These are phyloP conservation scores for Eulemur coronatus DNA, from an alignment of 2,797 vertebrate species.

Conservation along the genomic window DNA sequence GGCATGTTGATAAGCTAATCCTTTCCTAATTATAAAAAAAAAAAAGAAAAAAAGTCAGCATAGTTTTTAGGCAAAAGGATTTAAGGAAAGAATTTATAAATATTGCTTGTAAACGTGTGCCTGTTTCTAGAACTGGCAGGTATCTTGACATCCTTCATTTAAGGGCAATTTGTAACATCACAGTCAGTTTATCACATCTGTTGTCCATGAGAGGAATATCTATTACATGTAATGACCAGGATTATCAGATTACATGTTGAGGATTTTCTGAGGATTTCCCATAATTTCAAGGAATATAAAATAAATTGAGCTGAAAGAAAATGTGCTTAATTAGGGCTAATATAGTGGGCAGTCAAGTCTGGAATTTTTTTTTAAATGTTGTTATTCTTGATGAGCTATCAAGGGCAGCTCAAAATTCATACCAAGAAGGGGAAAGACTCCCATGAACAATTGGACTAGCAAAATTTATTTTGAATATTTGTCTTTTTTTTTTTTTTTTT, in stretches of 20 bases:
- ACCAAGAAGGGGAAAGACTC: not conserved
- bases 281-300: conserved; percentile 15
- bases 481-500: not conserved
- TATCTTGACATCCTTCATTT: not conserved
- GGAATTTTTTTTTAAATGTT: not conserved
- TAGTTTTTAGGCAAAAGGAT: not conserved
- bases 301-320: not conserved
- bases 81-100: not conserved
- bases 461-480: not conserved
- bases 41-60: not conserved
- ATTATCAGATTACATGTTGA: not conserved
- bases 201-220: not conserved
- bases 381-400: not conserved
- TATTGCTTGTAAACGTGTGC: not conserved
- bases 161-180: not conserved
- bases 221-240: not conserved
- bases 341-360: not conserved
- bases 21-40: not conserved
- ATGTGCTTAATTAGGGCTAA: not conserved
- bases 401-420: not conserved
- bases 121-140: not conserved
- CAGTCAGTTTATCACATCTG: not conserved
- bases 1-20: not conserved
- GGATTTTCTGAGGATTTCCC: not conserved
- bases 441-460: not conserved